Evolutionary conservation across 2,888 invertebrate genomes (phyloP), one percentile per base, ranked within the genome.

Genomic region (Laspeyria flexula): DNA sequence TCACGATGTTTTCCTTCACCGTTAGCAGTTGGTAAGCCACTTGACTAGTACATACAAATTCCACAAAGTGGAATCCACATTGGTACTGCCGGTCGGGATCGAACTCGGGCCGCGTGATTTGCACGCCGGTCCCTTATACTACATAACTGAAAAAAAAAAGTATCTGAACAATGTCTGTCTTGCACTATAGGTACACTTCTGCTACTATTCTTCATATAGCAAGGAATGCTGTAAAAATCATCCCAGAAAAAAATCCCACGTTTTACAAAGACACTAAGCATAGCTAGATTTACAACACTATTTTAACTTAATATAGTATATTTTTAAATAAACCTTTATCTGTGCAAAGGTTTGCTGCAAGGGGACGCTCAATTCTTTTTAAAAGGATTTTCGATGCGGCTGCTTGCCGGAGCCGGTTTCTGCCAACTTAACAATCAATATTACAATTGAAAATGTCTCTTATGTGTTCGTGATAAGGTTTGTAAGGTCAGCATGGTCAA

Each of bases 321-420:
- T 63, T 57, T 65, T 60, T 54, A 70, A 69, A 71, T 61, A 72
- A 65, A 69, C 61, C 56, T 67, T 57, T 69, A 66, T 69, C 60
- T 60, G 55, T 53, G 47, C 58, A 66, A 66, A 71, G 67, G 71
- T 72, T 60, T 61, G 57, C 53, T 52, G 65, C 70, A 45, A 40
- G 56, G 52, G 72, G 65, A 69, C 73, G 57, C 53, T 66, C 71
- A 64, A 73, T 74, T 76, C 74, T 73, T 76, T 77, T 73, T 72
- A 74, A 76, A 77, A 74, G 73, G 72, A 77, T 77, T 77, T 77
- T 73, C 78, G 66, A 71, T 75, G 77, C 69, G 76, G 68, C 74
- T 69, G 74, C 73, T 60, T 66, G 60, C 64, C 43, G 61, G 60
- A 66, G 62, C 67, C 33, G 63, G 56, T 57, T 62, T 55, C 37